Conservation (phyloP, 1,140 invertebrate genomes). For the Platyscapa corneri region DNA sequence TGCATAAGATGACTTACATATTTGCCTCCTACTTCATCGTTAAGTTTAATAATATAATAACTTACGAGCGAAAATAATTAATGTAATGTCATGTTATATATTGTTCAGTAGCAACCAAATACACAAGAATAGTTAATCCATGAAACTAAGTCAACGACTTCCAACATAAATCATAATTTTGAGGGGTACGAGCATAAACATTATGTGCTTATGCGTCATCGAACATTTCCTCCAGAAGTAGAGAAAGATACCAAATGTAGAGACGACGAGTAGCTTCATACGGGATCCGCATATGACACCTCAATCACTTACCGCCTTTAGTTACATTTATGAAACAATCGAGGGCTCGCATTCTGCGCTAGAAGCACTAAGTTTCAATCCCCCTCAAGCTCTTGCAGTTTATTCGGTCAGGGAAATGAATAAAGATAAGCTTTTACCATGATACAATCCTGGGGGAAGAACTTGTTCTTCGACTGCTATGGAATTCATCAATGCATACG, state of each 20-base stretch:
- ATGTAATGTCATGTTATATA: background rate
- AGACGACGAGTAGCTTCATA: slow-evolving; percentile 55
- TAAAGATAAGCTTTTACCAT: slow-evolving; percentile 54
- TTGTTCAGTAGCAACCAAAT: background rate
- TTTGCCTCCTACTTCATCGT: background rate
- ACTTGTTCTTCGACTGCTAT: background rate
- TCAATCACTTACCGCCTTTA: slow-evolving; percentile 68
- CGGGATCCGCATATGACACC: slow-evolving; percentile 70
- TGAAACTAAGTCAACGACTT: background rate
- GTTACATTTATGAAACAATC: slow-evolving; percentile 59
- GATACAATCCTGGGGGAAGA: slow-evolving; percentile 24
- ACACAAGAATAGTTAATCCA: background rate
- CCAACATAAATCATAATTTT: slow-evolving; percentile 4
- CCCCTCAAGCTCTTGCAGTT: slow-evolving; percentile 24
- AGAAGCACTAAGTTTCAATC: slow-evolving; percentile 15
- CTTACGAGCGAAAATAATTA: background rate
- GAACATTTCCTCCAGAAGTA: slow-evolving; percentile 52
- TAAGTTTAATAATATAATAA: background rate
- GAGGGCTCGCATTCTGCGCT: slow-evolving; percentile 23
- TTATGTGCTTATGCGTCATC: slow-evolving; percentile 69
- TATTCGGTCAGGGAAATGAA: slow-evolving; percentile 48
- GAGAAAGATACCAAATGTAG: background rate
- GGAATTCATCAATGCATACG: slow-evolving; percentile 48
- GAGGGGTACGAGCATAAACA: slow-evolving; percentile 31
- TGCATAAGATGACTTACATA: background rate